Base-by-base conservation (phyloP, 2,113 vertebrate genomes). In the Burhinus bistriatus region DNA sequence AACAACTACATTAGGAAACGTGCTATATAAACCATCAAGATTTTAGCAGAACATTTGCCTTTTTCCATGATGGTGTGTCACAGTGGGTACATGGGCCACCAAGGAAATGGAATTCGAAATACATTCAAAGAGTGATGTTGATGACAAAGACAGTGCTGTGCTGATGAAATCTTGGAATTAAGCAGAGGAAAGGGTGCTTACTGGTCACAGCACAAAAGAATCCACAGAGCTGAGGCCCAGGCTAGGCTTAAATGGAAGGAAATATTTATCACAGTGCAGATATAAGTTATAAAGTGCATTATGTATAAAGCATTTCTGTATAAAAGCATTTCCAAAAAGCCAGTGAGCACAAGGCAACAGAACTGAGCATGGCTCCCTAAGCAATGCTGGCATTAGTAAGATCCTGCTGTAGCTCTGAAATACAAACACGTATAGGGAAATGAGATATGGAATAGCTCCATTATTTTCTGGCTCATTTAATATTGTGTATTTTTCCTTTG, bases 101-200 rank as follows among this genome's bases (percentile, higher is more conserved):
- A 47, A 95, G 88, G 75, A 92, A 86, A 93, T 77, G 19, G 82
- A 90, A 72, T 72, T 88, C 58, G 85, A 92, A 76, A 69, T 76
- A 64, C 93, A 76, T 83, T 95, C 94, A 52, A 52, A 73, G 61
- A 84, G 26, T 27, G 38, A 61, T 36, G 29, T 34, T 77, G 47
- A 30, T 69, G 58, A 80, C 58, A 87, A 87, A 89, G 68, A 57
- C 6, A 5, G 29, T n/a, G 25, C 27, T 68, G 38, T 75, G 32
- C 52, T 83, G 61, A 59, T 92, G 61, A 85, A 88, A 61, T 82
- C 62, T 85, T 3, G 0, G 78, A 65, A 52, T 42, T 49, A 62
- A 94, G 61, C 25, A 7, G 11, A 58, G 44, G 55, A 87, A 82
- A 66, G 45, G 23, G 77, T 44, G 51, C 21, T 65, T 45, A 84